A percentile compares a stretch with the other conserved stretches of the same genome.
These are phyloP conservation scores for Apis cerana DNA, from an alignment of 1,140 invertebrate species.

Conservation along the genomic window DNA sequence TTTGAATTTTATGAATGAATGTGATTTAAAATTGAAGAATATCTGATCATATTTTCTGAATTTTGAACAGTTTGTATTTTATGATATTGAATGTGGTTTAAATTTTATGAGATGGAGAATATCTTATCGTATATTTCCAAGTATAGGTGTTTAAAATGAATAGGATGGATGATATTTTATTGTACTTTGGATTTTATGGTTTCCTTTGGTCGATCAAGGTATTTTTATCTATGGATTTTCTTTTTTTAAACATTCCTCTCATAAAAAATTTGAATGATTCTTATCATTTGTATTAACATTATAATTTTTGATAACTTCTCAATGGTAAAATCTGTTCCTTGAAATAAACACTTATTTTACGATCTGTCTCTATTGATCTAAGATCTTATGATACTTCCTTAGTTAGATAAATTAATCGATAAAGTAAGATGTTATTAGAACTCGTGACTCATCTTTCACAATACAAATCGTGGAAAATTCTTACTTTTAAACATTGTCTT, in stretches of 20 bases:
- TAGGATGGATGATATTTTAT: not conserved
- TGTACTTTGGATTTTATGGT: not conserved
- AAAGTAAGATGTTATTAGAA: not conserved
- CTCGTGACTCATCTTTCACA: not conserved
- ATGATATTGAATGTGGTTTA: not conserved
- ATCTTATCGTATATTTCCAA: not conserved
- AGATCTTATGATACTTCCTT: not conserved
- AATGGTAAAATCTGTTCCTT: not conserved
- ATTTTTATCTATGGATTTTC: too few relatives aligned
- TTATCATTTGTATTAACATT: too few relatives aligned
- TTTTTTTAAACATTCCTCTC: too few relatives aligned
- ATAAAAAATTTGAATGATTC: too few relatives aligned
- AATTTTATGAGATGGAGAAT: not conserved
- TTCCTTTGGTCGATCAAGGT: not conserved
- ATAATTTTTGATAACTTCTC: too few relatives aligned
- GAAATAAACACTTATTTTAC: not conserved
- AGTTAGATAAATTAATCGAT: not conserved
- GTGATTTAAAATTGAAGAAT: not conserved
- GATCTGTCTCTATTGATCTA: not conserved
- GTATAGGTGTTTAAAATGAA: not conserved
- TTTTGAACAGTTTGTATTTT: not conserved
- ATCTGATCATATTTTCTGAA: not conserved
- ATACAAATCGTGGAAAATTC: not conserved
- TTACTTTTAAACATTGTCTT: not conserved
- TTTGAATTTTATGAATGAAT: not conserved